phyloP scores from a whole-genome alignment of 2,888 invertebrate species.

The Epistrophe grossulariae region DNA sequence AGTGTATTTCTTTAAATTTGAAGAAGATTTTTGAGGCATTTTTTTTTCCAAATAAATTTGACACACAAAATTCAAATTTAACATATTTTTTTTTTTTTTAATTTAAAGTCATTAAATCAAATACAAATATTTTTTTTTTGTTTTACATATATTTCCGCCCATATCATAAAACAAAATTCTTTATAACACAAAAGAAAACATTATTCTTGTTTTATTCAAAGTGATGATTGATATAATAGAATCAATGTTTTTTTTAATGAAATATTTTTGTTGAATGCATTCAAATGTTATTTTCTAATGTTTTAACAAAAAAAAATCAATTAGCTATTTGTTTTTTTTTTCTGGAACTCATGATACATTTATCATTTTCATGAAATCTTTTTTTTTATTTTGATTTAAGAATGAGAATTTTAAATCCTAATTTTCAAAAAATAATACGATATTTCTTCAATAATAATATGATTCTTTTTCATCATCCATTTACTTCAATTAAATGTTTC shows the following conservation, averaged over 20 bases:
- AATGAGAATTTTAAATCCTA: not conserved
- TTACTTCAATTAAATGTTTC: not conserved
- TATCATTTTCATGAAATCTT: not conserved
- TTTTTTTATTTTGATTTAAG: not conserved
- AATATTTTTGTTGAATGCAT: constrained; percentile 1
- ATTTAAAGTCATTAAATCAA: not conserved
- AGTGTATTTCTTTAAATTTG: too few relatives aligned
- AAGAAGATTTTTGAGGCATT: too few relatives aligned
- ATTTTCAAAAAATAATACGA: not conserved
- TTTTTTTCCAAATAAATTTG: too few relatives aligned
- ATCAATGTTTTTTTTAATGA: not conserved
- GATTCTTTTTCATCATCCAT: too few relatives aligned
- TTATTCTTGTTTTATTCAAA: not conserved
- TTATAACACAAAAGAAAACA: not conserved
- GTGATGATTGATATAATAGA: constrained; percentile 4
- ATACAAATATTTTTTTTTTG: not conserved
- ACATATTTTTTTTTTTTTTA: not conserved
- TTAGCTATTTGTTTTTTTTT: not conserved
- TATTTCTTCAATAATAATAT: too few relatives aligned
- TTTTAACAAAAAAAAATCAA: not conserved
- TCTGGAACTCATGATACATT: not conserved
- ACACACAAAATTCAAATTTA: too few relatives aligned
- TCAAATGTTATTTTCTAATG: not conserved
- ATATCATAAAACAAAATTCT: not conserved
- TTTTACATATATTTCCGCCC: not conserved